Base-by-base conservation (phyloP, 2,113 vertebrate genomes). In the Zosterops borbonicus region DNA sequence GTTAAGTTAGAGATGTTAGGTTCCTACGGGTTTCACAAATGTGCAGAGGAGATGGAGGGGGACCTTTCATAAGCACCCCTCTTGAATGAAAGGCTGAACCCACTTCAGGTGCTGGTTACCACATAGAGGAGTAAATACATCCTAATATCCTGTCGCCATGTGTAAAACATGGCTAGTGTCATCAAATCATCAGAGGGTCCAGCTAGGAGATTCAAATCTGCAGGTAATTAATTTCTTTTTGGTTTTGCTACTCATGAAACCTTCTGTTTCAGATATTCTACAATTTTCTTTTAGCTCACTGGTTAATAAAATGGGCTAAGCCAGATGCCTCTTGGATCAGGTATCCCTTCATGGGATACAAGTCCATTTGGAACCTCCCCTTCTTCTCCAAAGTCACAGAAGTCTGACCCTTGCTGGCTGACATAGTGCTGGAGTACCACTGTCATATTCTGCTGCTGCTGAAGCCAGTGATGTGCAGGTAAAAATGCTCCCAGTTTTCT, bases 31-130 rank as follows among this genome's bases (percentile, higher is more conserved):
- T 52, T 88, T 93, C 31, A n/a, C 28, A 20, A 4, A 76, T 53
- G 15, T 28, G 37, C 17, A 62, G 53, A 73, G 27, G 49, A 75
- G 44, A n/a, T 64, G 44, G 52, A 74, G 25, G 22, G 7, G 10
- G 37, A 65, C 14, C 16, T 64, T 49, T 8, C 2, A 0, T 25
- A 35, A 31, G 4, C 4, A 2, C 4, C 12, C 9, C 18, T 52
- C 44, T 46, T 69, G 49, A 88, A 52, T 28, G 41, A 83, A 53
- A 46, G 42, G 24, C 69, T 87, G 56, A 67, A 79, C 17, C 9
- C 22, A 22, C 24, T 77, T 53, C 4, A 8, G 39, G 14, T 21
- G 25, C 42, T 55, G 17, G 16, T 47, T 76, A 27, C 11, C 0
- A 0, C 22, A 17, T 2, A 13, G 41, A 65, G 41, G 16, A 69